Evolutionary conservation across 2,113 vertebrate species (phyloP).

Genomic region (Melanerpes aurifrons): DNA sequence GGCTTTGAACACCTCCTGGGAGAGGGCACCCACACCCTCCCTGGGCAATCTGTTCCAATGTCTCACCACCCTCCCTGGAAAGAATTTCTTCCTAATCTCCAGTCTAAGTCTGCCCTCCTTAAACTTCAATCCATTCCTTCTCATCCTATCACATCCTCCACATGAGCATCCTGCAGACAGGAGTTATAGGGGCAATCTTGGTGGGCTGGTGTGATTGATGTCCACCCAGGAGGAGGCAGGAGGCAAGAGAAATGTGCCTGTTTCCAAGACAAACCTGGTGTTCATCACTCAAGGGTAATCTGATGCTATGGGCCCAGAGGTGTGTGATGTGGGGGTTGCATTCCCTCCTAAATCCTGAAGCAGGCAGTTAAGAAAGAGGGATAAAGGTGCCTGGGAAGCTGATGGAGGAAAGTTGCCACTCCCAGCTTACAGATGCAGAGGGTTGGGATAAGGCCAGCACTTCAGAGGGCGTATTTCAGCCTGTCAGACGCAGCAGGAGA

Average conservation of each 20-base stretch:
- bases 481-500: conserved; percentile 9
- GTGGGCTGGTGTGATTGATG: not conserved
- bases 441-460: not conserved
- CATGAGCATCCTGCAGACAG: not conserved
- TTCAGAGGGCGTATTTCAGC: conserved; percentile 30
- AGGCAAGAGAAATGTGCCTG: conserved; percentile 50
- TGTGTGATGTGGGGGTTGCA: conserved; percentile 61
- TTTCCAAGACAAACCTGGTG: conserved; percentile 32
- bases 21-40: too few species aligned
- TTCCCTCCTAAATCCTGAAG: conserved; percentile 44
- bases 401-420: not conserved
- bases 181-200: not conserved
- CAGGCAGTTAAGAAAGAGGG: not conserved
- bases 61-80: too few species aligned
- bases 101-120: too few species aligned
- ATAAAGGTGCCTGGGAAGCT: not conserved
- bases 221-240: not conserved
- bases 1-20: too few species aligned
- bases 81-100: too few species aligned
- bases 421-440: not conserved
- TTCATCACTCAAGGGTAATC: conserved; percentile 24
- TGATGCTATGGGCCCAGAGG: conserved; percentile 46
- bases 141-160: not conserved
- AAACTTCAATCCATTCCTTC: too few species aligned
- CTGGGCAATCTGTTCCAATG: too few species aligned